These are phyloP conservation scores for Smithornis capensis DNA, from an alignment of 2,113 vertebrate species.

Conservation along the genomic window DNA sequence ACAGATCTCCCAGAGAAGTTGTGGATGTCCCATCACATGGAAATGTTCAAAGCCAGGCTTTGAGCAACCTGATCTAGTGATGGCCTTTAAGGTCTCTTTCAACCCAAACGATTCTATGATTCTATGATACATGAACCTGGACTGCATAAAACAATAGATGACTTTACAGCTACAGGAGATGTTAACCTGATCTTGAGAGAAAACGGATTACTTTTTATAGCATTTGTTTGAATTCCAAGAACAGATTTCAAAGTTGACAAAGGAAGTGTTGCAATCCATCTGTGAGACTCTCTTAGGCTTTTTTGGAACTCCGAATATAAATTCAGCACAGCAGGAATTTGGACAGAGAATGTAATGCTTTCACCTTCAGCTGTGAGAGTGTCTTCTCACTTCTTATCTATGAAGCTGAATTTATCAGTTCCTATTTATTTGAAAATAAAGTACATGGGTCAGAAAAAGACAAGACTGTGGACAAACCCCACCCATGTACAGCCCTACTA, in stretches of 20 bases:
- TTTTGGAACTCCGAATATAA: not conserved
- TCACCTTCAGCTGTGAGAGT: slow-evolving; percentile 61
- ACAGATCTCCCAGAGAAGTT: not conserved
- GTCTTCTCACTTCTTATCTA: slow-evolving; percentile 44
- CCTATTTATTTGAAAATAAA: not conserved
- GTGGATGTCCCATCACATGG: not conserved
- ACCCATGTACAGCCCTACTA: not conserved
- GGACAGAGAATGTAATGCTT: slow-evolving; percentile 42
- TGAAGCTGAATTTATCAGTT: slow-evolving; percentile 19
- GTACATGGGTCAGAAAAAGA: not conserved
- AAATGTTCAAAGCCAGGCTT: not conserved
- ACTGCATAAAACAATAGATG: not conserved
- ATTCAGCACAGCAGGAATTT: not conserved
- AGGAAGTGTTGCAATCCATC: not conserved
- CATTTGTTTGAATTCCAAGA: not conserved
- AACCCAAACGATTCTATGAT: not conserved
- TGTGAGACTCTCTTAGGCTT: not conserved
- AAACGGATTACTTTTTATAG: not conserved
- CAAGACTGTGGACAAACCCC: not conserved
- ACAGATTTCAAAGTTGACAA: not conserved
- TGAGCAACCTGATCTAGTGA: not conserved
- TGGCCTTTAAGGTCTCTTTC: not conserved
- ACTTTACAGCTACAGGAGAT: not conserved
- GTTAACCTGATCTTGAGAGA: not conserved
- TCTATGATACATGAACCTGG: not conserved